Evolutionary conservation across 1,140 invertebrate genomes (phyloP), one percentile per base, ranked within the genome.

Genomic region (Monomorium pharaonis): DNA sequence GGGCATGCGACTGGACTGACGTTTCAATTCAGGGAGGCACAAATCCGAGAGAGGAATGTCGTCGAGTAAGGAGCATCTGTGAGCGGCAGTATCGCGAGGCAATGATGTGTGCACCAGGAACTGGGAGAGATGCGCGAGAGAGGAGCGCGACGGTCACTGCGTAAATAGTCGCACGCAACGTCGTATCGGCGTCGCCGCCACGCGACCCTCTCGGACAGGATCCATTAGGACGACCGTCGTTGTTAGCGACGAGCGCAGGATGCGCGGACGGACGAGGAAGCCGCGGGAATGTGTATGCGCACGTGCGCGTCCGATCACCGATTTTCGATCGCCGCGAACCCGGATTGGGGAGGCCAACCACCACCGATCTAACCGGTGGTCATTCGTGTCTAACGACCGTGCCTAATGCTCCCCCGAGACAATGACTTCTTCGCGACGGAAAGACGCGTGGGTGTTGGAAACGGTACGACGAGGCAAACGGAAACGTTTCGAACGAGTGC

Each of bases 91-190:
- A 74, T 51, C 51, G 47, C 69, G 27, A 30, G 10, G 33, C 42
- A 51, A 3, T 51, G 76, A 77, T 54, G 51, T 84, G 86, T 80
- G 58, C 56, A 69, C 42, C 72, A 75, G 67, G n/a, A n/a, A n/a
- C n/a, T n/a, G n/a, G n/a, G n/a, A n/a, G 74, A 87, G 84, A 86
- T 88, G 87, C 56, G 54, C 88, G 75, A 70, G 72, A 75, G 44
- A 44, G 56, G 60, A 49, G 24, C 33, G 78, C 21, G 47, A 83
- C 51, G 65, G 80, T 67, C 54, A 47, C 65, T 89, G n/a, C 84
- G 84, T 90, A 89, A 87, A 90, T 84, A 84, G 67, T 86, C 78
- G 85, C 88, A 89, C 88, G 88, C 88, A 86, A 89, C 84, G 77
- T 86, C 84, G 86, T 69, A 75, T 37, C 81, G 83, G 62, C 69